Evolutionary conservation across 1,140 invertebrate genomes (phyloP).

Genomic region (Cataglyphis hispanica): DNA sequence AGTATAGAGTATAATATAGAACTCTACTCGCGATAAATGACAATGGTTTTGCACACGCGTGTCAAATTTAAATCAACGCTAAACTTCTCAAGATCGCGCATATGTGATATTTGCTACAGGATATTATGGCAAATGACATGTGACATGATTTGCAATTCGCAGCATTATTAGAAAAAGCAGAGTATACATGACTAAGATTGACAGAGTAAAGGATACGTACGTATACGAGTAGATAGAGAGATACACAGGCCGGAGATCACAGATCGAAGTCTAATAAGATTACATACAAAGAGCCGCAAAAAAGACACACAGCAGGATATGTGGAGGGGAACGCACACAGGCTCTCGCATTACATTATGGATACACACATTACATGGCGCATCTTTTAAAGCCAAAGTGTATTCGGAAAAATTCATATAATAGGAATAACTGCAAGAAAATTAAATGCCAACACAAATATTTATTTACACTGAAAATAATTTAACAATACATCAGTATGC

Average conservation of each 20-base stretch:
- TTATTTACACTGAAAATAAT: constrained; percentile 51
- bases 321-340: constrained; percentile 6
- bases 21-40: constrained; percentile 1
- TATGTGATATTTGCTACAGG: constrained; percentile 25
- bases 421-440: constrained; percentile 57
- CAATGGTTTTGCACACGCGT: background rate
- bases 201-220: constrained; percentile 83
- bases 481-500: constrained; percentile 36
- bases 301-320: constrained; percentile 40
- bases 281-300: constrained; percentile 64
- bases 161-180: constrained; percentile 49
- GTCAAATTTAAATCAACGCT: constrained; percentile 11
- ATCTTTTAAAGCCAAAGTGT: constrained; percentile 5
- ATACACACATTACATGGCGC: constrained; percentile 7
- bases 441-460: constrained; percentile 48
- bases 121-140: constrained; percentile 32
- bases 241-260: constrained; percentile 73
- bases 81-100: background rate
- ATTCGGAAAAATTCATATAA: constrained; percentile 17
- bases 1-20: no score
- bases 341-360: constrained; percentile 10
- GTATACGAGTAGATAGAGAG: constrained; percentile 82
- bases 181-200: constrained; percentile 63
- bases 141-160: constrained; percentile 24
- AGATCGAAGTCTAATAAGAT: constrained; percentile 69